Percentiles rank a stretch among this genome's conserved stretches.
These are phyloP conservation scores for Zaprionus africanus DNA, from an alignment of 1,140 invertebrate species.

Conservation along the genomic window DNA sequence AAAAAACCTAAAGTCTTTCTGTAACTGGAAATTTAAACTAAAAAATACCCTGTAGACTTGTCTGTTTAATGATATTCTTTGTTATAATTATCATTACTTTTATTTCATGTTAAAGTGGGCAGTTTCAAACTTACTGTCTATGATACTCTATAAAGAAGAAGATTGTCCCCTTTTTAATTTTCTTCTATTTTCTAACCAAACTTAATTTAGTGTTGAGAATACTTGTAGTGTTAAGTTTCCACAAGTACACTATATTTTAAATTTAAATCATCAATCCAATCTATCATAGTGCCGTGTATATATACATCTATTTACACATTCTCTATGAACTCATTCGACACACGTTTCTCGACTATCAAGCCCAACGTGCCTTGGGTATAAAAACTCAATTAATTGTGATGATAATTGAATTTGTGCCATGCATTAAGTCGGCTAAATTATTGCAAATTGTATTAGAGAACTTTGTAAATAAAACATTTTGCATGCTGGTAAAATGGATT, in stretches of 20 bases:
- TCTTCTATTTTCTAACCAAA: no score
- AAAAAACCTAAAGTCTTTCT: not conserved
- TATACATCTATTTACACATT: not conserved
- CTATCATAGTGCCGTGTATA: not conserved
- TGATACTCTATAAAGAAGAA: no score
- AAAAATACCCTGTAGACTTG: not conserved
- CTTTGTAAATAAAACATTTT: slow-evolving; percentile 1
- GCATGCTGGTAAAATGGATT: not conserved
- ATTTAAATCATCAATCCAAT: not conserved
- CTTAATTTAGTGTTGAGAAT: no score
- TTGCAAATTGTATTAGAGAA: slow-evolving; percentile 5
- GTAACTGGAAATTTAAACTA: not conserved
- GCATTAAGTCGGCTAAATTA: not conserved
- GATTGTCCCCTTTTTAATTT: no score
- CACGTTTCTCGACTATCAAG: not conserved
- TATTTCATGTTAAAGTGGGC: no score
- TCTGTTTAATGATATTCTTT: no score
- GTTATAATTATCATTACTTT: no score
- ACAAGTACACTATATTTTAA: not conserved
- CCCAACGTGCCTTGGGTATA: not conserved
- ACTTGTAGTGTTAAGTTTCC: not conserved
- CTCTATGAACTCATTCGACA: not conserved
- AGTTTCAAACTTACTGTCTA: no score
- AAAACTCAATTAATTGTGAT: slow-evolving; percentile 8
- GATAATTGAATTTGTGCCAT: slow-evolving; percentile 1